Evolutionary conservation across 2,113 vertebrate genomes (phyloP).

Genomic region (Lates calcarifer): DNA sequence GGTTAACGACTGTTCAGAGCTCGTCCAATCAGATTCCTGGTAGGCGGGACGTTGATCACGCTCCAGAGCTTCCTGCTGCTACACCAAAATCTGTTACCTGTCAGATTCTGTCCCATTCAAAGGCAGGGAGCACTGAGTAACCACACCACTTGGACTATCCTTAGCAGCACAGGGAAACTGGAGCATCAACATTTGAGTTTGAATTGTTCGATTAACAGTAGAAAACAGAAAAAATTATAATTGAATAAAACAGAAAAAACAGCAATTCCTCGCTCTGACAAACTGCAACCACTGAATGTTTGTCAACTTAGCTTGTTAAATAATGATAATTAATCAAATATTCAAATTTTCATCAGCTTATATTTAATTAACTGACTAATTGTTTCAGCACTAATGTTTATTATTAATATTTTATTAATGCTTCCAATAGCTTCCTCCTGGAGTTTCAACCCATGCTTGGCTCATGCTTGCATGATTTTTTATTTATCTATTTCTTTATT

Average conservation of each 20-base stretch:
- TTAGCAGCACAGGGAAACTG: too few species aligned
- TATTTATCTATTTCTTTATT: too few species aligned
- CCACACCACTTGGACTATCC: too few species aligned
- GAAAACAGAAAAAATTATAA: not conserved
- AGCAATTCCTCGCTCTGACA: not conserved
- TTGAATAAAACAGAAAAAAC: not conserved
- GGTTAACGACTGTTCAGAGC: too few species aligned
- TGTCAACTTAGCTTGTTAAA: not conserved
- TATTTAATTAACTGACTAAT: not conserved
- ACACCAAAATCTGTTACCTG: too few species aligned
- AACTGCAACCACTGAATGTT: not conserved
- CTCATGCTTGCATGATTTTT: constrained; percentile 14
- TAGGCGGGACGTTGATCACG: too few species aligned
- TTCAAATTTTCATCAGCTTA: not conserved
- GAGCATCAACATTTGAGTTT: too few species aligned
- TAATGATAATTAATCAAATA: not conserved
- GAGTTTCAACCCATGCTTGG: not conserved
- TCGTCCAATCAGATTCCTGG: constrained; percentile 12
- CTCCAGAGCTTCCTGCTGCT: too few species aligned
- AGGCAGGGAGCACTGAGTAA: too few species aligned
- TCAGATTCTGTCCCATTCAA: too few species aligned
- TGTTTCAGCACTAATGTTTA: not conserved
- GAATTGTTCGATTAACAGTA: not conserved
- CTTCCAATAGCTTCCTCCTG: constrained; percentile 11
- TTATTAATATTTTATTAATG: not conserved